These are phyloP conservation scores for Drosophila buzzatii DNA, from an alignment of 2,888 invertebrate species.

Conservation along the genomic window DNA sequence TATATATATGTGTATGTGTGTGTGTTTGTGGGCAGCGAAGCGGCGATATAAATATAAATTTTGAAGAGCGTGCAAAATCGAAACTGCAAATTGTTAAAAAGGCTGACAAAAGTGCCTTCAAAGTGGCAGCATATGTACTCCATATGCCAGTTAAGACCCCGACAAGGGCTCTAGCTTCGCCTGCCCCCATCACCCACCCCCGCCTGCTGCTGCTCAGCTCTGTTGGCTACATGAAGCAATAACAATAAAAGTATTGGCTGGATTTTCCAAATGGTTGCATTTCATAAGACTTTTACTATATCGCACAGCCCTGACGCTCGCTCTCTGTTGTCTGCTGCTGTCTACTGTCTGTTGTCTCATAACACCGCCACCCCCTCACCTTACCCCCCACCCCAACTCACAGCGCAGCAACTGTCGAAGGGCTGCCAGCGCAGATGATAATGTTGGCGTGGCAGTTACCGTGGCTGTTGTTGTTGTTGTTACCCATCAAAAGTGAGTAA, in stretches of 20 bases:
- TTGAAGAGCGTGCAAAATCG: slow-evolving; percentile 70
- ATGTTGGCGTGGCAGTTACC: slow-evolving; percentile 32
- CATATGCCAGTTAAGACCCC: slow-evolving; percentile 41
- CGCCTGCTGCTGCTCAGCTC: slow-evolving; percentile 12
- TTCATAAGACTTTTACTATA: slow-evolving; percentile 62
- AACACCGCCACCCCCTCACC: background rate
- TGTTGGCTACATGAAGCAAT: slow-evolving; percentile 73
- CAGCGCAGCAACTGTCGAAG: slow-evolving; percentile 10
- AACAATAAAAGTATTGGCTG: slow-evolving; percentile 79
- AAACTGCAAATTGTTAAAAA: slow-evolving; percentile 69
- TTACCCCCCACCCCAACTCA: background rate
- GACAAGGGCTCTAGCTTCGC: slow-evolving; percentile 11
- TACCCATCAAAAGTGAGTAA: background rate
- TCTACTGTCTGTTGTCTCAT: slow-evolving; percentile 17
- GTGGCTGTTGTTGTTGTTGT: slow-evolving; percentile 8
- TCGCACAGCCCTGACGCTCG: background rate
- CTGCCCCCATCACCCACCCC: background rate
- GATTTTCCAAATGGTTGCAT: slow-evolving; percentile 81
- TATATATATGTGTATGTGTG: no score
- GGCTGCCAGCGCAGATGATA: slow-evolving; percentile 51
- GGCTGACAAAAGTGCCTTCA: slow-evolving; percentile 65
- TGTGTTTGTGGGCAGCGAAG: slow-evolving; percentile 23
- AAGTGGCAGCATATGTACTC: slow-evolving; percentile 63
- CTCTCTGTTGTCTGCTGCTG: slow-evolving; percentile 6
- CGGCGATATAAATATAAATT: slow-evolving; percentile 36